Evolutionary conservation across 92 coral and sea anemone species (phyloP).

Genomic region (Pocillopora meandrina): DNA sequence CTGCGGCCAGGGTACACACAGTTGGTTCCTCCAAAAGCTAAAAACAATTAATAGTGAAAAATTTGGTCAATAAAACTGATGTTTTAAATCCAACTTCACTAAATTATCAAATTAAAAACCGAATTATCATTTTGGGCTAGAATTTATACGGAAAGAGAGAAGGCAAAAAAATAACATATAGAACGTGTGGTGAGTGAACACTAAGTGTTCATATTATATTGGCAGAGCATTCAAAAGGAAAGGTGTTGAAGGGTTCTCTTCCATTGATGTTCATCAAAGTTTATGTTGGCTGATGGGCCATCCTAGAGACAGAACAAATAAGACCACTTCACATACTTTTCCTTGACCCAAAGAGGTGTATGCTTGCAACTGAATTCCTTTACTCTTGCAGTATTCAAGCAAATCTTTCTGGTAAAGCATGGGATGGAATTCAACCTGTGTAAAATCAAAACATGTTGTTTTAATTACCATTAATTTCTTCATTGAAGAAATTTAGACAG

Average conservation of each 20-base stretch:
- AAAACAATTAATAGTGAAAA: not conserved
- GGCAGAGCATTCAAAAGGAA: too few species aligned
- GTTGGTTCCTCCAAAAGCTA: slow-evolving; percentile 75
- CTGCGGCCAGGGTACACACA: slow-evolving; percentile 59
- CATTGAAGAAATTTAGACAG: too few species aligned
- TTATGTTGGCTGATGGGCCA: not conserved
- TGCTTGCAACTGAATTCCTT: slow-evolving; percentile 79
- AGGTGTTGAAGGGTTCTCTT: too few species aligned
- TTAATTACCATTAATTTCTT: too few species aligned
- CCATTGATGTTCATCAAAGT: too few species aligned
- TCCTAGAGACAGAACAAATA: not conserved
- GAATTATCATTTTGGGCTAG: not conserved
- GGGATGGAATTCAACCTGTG: slow-evolving; percentile 93
- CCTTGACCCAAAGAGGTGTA: slow-evolving; percentile 92
- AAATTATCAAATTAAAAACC: not conserved
- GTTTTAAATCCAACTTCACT: too few species aligned
- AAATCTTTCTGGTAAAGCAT: slow-evolving; percentile 76
- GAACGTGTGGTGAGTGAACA: too few species aligned
- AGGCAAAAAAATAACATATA: too few species aligned
- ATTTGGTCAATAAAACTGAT: not conserved
- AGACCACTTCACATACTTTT: slow-evolving; percentile 45
- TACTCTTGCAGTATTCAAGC: slow-evolving; percentile 71
- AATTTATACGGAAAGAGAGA: too few species aligned
- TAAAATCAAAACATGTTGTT: not conserved
- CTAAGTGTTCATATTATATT: too few species aligned